Conservation (phyloP, 2,888 invertebrate genomes). For the Apotomis turbidana region DNA sequence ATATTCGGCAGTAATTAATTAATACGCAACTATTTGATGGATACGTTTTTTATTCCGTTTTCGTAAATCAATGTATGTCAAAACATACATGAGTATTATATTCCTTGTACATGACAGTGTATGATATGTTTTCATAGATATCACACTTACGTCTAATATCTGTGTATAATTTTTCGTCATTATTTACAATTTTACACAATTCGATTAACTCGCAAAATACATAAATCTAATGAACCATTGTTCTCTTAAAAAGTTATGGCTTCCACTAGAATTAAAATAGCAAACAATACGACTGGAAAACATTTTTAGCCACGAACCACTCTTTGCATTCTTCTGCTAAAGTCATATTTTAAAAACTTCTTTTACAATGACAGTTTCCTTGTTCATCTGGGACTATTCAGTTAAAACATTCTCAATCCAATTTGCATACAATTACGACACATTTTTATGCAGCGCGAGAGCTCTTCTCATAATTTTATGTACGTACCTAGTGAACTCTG, state of each 20-base stretch:
- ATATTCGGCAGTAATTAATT: no score
- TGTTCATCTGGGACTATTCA: slow-evolving; percentile 16
- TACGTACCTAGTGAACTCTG: slow-evolving; percentile 31
- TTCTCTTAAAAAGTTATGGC: not conserved
- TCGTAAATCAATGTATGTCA: no score
- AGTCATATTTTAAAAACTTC: slow-evolving; percentile 6
- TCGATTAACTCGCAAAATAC: no score
- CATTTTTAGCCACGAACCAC: not conserved
- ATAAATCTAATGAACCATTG: no score
- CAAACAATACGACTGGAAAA: not conserved
- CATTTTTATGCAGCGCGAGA: slow-evolving; percentile 32
- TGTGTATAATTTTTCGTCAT: no score
- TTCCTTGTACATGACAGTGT: no score
- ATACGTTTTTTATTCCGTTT: no score
- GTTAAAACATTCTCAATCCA: slow-evolving; percentile 17
- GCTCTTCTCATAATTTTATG: slow-evolving; percentile 39
- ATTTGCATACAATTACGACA: slow-evolving; percentile 25
- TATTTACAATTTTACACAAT: no score
- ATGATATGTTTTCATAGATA: no score
- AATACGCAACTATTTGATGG: no score
- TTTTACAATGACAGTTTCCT: slow-evolving; percentile 17
- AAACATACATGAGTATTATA: no score
- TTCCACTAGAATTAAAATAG: not conserved
- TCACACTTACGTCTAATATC: no score
- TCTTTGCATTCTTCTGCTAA: not conserved